Evolutionary conservation across 2,113 vertebrate genomes (phyloP).

Genomic region (Fulmarus glacialis): DNA sequence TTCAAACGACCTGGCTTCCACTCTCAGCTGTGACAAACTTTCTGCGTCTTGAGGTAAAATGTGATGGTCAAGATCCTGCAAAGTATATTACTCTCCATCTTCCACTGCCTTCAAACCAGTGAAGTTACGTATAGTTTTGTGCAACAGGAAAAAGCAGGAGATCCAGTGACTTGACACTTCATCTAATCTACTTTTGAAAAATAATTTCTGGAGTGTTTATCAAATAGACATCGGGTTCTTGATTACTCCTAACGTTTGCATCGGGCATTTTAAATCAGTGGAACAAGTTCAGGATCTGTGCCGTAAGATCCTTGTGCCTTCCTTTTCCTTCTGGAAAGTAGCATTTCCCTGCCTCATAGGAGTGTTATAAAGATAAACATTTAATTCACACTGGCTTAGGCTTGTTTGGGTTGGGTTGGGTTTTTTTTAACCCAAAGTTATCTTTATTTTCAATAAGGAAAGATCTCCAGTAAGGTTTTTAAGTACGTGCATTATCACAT

Average conservation of each 20-base stretch:
- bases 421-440: neutral
- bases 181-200: neutral
- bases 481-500: neutral
- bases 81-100: neutral
- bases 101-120: neutral
- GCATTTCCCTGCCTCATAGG: neutral
- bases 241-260: neutral
- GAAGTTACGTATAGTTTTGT: neutral
- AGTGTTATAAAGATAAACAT: neutral
- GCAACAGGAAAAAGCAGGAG: neutral
- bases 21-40: neutral
- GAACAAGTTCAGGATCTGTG: neutral
- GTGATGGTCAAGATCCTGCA: neutral
- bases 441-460: neutral
- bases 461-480: neutral
- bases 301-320: neutral
- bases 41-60: neutral
- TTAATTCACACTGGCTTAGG: neutral
- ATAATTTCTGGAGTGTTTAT: neutral
- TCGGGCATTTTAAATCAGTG: neutral
- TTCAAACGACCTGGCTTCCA: neutral
- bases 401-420: neutral
- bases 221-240: neutral
- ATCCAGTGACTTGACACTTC: neutral
- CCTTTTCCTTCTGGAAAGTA: neutral